Percentiles rank a stretch among this genome's conserved stretches.
Conservation (phyloP, 1,140 invertebrate species). For the Chrysopa pallens region DNA sequence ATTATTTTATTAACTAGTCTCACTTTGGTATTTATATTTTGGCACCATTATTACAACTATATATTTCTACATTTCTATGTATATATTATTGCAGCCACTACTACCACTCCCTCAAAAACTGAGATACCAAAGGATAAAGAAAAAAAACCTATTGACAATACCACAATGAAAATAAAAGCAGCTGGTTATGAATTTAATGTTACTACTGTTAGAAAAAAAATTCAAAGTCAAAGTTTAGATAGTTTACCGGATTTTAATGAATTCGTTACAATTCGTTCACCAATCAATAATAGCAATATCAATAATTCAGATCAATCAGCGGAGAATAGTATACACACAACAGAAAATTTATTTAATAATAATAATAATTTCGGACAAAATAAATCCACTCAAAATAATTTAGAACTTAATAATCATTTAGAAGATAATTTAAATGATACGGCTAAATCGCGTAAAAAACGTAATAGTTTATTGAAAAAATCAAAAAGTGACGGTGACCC, state of each 20-base stretch:
- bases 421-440: no score
- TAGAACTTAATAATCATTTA: no score
- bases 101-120: constrained; percentile 6
- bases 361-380: no score
- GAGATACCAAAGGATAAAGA: constrained; percentile 8
- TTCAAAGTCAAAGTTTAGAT: constrained; percentile 17
- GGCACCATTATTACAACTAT: constrained; percentile 1
- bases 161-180: constrained; percentile 25
- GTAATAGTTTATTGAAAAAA: constrained; percentile 15
- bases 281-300: no score
- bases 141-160: constrained; percentile 21
- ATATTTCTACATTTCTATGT: not conserved
- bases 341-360: no score
- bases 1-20: no score
- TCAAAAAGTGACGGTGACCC: constrained; percentile 21
- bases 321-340: no score
- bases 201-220: constrained; percentile 14
- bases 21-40: no score
- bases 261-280: not conserved
- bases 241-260: constrained; percentile 18
- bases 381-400: no score
- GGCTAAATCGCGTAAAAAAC: not conserved
- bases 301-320: no score
- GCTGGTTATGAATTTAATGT: constrained; percentile 24
- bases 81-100: constrained; percentile 7